Evolutionary conservation across 2,888 invertebrate species (phyloP).

Genomic region (Strigamia transsilvanica): DNA sequence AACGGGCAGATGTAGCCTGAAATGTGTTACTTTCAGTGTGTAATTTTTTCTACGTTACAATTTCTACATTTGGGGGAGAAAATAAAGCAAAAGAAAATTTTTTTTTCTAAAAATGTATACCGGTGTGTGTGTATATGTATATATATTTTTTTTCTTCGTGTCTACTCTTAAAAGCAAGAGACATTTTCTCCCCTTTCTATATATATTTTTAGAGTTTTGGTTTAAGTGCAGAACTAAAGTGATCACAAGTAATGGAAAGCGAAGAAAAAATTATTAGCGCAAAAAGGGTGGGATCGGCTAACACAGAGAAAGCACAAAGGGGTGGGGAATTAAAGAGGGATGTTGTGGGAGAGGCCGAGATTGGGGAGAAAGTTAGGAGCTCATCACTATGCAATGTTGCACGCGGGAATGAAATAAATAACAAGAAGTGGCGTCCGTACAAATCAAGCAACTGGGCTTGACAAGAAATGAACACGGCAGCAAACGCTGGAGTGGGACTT

Average conservation of each 20-base stretch:
- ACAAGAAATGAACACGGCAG: constrained; percentile 29
- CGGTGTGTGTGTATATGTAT: too few species aligned
- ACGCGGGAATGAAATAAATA: constrained; percentile 49
- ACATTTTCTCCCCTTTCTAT: not conserved
- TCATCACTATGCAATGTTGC: constrained; percentile 48
- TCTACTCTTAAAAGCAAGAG: too few species aligned
- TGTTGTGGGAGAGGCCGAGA: constrained; percentile 10
- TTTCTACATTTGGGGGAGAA: too few species aligned
- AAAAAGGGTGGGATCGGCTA: constrained; percentile 43
- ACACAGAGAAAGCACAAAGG: not conserved
- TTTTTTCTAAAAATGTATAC: too few species aligned
- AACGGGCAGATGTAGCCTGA: too few species aligned
- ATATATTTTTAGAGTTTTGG: not conserved
- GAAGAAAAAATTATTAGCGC: constrained; percentile 32
- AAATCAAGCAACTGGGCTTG: constrained; percentile 47
- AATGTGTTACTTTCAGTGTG: too few species aligned
- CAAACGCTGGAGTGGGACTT: constrained; percentile 27
- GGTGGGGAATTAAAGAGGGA: constrained; percentile 19
- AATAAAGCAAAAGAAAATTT: too few species aligned
- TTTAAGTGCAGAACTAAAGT: not conserved
- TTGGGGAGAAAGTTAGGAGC: constrained; percentile 33
- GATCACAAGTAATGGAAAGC: constrained; percentile 43
- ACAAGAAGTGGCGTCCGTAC: constrained; percentile 45
- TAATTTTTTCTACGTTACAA: too few species aligned
- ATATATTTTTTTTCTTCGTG: too few species aligned